A percentile compares a stretch with the other conserved stretches of the same genome.
These are phyloP conservation scores for Platichthys flesus DNA, from an alignment of 2,113 vertebrate genomes.

Conservation along the genomic window DNA sequence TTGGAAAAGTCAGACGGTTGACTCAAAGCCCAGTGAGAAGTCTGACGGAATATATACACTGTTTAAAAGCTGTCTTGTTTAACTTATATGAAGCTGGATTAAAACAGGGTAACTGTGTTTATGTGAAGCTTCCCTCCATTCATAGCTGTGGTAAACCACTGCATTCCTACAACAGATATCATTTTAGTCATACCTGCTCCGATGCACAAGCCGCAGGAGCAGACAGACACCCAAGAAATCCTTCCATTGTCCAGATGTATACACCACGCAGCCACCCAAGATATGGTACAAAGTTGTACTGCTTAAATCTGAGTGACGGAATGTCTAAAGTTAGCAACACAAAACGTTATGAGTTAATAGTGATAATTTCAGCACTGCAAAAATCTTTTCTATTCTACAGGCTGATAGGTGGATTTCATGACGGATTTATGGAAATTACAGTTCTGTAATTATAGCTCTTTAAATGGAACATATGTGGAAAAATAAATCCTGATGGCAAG, in stretches of 20 bases:
- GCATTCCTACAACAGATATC: conserved; percentile 58
- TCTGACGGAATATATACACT: conserved; percentile 47
- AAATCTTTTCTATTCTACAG: conserved; percentile 5
- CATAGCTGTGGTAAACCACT: conserved; percentile 71
- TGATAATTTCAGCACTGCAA: neutral
- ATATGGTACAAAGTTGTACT: conserved; percentile 23
- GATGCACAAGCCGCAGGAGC: conserved; percentile 47
- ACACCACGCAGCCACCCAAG: conserved; percentile 50
- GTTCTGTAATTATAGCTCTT: conserved; percentile 50
- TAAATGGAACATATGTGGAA: conserved; percentile 42
- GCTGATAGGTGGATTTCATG: conserved; percentile 7
- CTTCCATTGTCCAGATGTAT: conserved; percentile 59
- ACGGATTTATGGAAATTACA: conserved; percentile 51
- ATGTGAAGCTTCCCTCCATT: conserved; percentile 41
- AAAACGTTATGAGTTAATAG: conserved; percentile 13
- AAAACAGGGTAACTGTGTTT: conserved; percentile 56
- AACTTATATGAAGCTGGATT: conserved; percentile 44
- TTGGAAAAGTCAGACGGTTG: conserved; percentile 24
- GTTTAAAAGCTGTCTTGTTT: conserved; percentile 54
- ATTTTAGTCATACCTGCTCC: conserved; percentile 69
- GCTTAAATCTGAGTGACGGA: conserved; percentile 19
- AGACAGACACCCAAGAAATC: conserved; percentile 65
- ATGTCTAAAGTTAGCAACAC: conserved; percentile 1
- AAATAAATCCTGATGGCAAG: conserved; percentile 49
- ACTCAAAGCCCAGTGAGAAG: conserved; percentile 25